Base-by-base conservation (phyloP, 2,113 vertebrate species). In the Nibea albiflora region DNA sequence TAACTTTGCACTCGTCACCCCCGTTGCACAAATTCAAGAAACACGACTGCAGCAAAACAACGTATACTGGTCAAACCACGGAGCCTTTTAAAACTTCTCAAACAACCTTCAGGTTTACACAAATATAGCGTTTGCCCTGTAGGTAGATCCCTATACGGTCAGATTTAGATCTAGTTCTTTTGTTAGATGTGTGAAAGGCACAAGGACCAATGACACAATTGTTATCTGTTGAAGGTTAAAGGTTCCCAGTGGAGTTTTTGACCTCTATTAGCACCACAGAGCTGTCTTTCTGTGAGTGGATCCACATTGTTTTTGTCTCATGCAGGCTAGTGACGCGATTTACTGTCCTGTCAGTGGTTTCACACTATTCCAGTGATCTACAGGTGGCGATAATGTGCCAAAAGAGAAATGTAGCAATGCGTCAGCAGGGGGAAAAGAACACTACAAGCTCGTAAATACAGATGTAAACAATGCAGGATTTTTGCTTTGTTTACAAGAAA, bases 381-480 rank as follows among this genome's bases (percentile, higher is more conserved):
- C 47, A 77, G 53, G 49, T 65, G 67, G 68, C 15, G 9, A 44
- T 52, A 72, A 77, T 35, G 46, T 16, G 42, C 54, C 61, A 46
- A 46, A 44, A 44, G 11, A 44, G 24, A 26, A n/a, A 56, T 22
- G 42, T 42, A 35, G 57, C 14, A 7, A 63, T 12, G 4, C 10
- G n/a, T 64, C 6, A 63, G 46, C 52, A 58, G 46, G 26, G 26
- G 11, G 15, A n/a, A 39, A 58, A 24, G 50, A 62, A 66, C 26
- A 53, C 11, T 47, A 19, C 22, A 14, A 61, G 52, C 63, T 17
- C 22, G 22, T 54, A 31, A 44, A 68, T 20, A 60, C 10, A 16
- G 54, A 60, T 15, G 24, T 46, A 68, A 47, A 72, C 42, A 47
- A 28, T 60, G 35, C 35, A 2, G 56, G 22, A 11, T 46, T 44